Percentiles rank a stretch among this genome's conserved stretches.
These are phyloP conservation scores for Arnoldichthys spilopterus DNA, from an alignment of 2,797 vertebrate species.

Conservation along the genomic window DNA sequence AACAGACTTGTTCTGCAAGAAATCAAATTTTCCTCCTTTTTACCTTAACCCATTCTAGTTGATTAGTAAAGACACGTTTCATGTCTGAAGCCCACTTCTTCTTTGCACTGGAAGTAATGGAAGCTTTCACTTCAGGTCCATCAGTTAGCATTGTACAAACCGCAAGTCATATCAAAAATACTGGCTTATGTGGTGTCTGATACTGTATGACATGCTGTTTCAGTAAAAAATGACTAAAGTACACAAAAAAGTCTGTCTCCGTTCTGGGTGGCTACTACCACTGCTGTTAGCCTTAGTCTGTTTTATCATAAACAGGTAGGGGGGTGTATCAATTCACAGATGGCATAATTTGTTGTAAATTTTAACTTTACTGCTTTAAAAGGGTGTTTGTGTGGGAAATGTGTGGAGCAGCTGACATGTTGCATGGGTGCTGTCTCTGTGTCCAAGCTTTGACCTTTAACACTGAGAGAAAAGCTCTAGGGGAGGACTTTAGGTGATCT, in stretches of 20 bases:
- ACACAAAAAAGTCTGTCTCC: too few species aligned
- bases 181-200: too few species aligned
- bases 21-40: too few species aligned
- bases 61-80: background rate
- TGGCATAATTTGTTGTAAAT: background rate
- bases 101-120: background rate
- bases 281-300: too few species aligned
- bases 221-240: too few species aligned
- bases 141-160: background rate
- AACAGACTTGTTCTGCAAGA: background rate
- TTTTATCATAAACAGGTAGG: too few species aligned
- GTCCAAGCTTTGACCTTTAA: conserved; percentile 50
- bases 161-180: too few species aligned
- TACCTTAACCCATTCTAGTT: too few species aligned
- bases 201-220: too few species aligned
- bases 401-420: conserved; percentile 19
- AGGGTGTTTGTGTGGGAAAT: background rate
- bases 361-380: conserved; percentile 9
- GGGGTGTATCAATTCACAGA: too few species aligned
- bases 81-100: background rate
- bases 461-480: conserved; percentile 34
- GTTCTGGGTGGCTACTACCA: too few species aligned
- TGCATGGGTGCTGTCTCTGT: conserved; percentile 23
- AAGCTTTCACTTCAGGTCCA: background rate
- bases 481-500: conserved; percentile 38